phyloP scores from a whole-genome alignment of 1,140 invertebrate genomes.

The Calycopis cecrops region DNA sequence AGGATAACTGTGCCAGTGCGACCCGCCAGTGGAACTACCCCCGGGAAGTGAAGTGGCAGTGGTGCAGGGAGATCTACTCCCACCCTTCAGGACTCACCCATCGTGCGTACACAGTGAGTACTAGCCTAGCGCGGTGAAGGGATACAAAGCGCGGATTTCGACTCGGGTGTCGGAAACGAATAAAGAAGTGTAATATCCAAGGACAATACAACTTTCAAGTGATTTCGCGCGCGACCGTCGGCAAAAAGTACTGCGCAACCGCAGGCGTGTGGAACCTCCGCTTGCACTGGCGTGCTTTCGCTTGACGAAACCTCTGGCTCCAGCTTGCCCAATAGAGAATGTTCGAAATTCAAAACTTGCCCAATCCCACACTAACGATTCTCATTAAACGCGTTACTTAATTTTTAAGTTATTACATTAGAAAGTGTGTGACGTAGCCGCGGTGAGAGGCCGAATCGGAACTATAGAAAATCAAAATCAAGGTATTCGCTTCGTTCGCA shows the following conservation, averaged over 20 bases:
- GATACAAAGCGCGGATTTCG: conserved; percentile 38
- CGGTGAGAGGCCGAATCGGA: conserved; percentile 6
- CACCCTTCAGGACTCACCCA: too few species aligned
- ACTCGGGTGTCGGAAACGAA: conserved; percentile 66
- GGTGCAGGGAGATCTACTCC: conserved; percentile 9
- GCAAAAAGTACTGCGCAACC: conserved; percentile 73
- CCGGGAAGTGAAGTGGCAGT: conserved; percentile 40
- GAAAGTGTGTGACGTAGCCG: conserved; percentile 1
- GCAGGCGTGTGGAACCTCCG: conserved; percentile 19
- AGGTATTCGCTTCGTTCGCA: conserved; percentile 33
- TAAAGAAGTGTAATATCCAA: conserved; percentile 73
- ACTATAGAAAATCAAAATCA: conserved; percentile 9
- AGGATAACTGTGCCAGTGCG: conserved; percentile 47
- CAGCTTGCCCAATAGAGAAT: neutral
- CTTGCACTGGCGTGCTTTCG: conserved; percentile 44
- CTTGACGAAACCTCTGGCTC: conserved; percentile 49
- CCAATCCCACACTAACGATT: neutral
- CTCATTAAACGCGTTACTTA: neutral
- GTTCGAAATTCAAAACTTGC: conserved; percentile 7
- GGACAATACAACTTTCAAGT: conserved; percentile 73
- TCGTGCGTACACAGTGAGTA: neutral
- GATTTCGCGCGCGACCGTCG: conserved; percentile 72
- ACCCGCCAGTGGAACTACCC: conserved; percentile 35
- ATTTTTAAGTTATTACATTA: conserved; percentile 8
- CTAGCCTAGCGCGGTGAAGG: conserved; percentile 1